phyloP scores from a whole-genome alignment of 2,797 vertebrate genomes.

The Eurystomus glaucurus region DNA sequence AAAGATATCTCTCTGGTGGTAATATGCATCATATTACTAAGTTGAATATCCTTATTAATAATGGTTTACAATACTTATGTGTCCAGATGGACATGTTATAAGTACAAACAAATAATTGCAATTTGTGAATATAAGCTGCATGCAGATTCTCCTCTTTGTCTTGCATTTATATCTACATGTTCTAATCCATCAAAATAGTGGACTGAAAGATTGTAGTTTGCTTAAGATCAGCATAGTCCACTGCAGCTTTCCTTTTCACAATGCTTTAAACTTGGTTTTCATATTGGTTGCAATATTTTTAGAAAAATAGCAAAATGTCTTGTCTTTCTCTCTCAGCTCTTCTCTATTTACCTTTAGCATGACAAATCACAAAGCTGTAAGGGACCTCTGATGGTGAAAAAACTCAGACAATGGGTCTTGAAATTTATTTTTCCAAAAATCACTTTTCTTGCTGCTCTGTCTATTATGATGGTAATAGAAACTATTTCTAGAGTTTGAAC shows the following conservation, averaged over 20 bases:
- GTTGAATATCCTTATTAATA: slow-evolving; percentile 14
- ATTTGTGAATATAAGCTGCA: background rate
- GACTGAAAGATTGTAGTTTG: background rate
- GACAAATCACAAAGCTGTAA: background rate
- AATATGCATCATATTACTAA: background rate
- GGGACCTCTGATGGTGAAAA: background rate
- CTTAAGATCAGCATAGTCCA: background rate
- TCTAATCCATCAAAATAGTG: background rate
- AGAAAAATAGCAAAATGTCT: background rate
- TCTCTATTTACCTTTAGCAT: slow-evolving; percentile 2
- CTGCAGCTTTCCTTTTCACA: background rate
- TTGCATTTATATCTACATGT: background rate
- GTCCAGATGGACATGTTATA: background rate
- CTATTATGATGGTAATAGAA: background rate
- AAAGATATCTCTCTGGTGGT: background rate
- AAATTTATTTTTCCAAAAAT: background rate
- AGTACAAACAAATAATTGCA: slow-evolving; percentile 23
- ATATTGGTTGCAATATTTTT: slow-evolving; percentile 1
- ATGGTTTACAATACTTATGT: background rate
- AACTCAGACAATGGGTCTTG: background rate
- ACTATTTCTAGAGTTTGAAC: slow-evolving; percentile 4
- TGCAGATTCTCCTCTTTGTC: background rate
- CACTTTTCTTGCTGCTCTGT: background rate
- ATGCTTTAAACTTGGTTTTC: background rate
- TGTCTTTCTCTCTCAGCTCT: background rate